Conservation (phyloP, 1,140 invertebrate genomes). For the Psilanteris sp. region DNA sequence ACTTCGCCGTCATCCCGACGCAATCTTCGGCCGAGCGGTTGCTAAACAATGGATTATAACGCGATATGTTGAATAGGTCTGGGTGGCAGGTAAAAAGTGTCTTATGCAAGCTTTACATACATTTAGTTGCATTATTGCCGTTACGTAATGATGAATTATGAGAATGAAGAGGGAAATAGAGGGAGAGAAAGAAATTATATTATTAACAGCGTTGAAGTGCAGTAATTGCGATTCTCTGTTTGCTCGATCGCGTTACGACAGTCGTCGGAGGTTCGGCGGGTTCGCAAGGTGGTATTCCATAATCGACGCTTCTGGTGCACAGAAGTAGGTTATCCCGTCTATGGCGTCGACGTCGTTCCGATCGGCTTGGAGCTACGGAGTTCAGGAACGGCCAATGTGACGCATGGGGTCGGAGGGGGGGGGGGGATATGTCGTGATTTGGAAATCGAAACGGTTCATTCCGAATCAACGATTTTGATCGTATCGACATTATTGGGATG, state of each 20-base stretch:
- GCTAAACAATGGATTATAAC: slow-evolving; percentile 75
- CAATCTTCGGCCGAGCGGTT: slow-evolving; percentile 67
- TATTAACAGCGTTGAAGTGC: slow-evolving; percentile 59
- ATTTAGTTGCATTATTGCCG: slow-evolving; percentile 77
- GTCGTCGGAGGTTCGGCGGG: too few species aligned
- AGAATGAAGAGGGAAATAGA: slow-evolving; percentile 61
- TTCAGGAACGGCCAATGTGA: too few species aligned
- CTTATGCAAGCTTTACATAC: slow-evolving; percentile 79
- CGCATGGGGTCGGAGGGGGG: too few species aligned
- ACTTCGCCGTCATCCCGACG: slow-evolving; percentile 28
- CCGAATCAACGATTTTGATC: too few species aligned
- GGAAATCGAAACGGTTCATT: too few species aligned
- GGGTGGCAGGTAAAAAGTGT: slow-evolving; percentile 52
- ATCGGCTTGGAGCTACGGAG: too few species aligned
- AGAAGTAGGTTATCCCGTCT: too few species aligned
- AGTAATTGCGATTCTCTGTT: slow-evolving; percentile 41
- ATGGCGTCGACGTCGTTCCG: too few species aligned
- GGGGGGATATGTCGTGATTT: too few species aligned
- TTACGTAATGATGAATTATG: slow-evolving; percentile 75
- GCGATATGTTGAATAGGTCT: slow-evolving; percentile 55
- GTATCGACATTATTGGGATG: too few species aligned
- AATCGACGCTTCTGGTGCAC: too few species aligned
- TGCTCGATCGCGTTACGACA: slow-evolving; percentile 50
- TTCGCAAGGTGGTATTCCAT: too few species aligned
- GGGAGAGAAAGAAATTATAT: slow-evolving; percentile 69